A percentile compares a stretch with the other conserved stretches of the same genome.
These are phyloP conservation scores for Melanotaenia parkinsoni DNA, from an alignment of 2,797 vertebrate species.

Conservation along the genomic window DNA sequence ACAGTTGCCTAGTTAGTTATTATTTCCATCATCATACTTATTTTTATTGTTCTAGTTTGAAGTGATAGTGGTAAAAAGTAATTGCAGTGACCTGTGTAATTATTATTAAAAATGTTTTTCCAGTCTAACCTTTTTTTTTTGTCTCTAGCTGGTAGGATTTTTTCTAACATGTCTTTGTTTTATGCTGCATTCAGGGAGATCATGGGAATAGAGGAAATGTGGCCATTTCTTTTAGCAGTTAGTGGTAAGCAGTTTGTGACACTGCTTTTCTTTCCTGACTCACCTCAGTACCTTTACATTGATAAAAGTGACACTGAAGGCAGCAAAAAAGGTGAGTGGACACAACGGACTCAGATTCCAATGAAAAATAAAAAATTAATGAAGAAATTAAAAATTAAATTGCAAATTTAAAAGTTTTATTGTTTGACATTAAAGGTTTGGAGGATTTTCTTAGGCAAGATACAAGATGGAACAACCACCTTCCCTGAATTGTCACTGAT, in stretches of 20 bases:
- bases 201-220: constrained; percentile 81
- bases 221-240: constrained; percentile 79
- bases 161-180: constrained; percentile 1
- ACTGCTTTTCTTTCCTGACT: constrained; percentile 84
- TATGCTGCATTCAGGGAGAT: constrained; percentile 72
- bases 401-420: not conserved
- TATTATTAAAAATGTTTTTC: not conserved
- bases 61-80: not conserved
- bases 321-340: constrained; percentile 73
- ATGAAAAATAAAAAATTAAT: not conserved
- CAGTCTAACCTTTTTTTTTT: not conserved
- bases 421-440: not conserved
- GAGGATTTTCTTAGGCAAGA: too few species aligned
- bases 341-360: not conserved
- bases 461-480: too few species aligned
- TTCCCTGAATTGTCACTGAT: too few species aligned
- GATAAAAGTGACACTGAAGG: constrained; percentile 82
- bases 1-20: too few species aligned
- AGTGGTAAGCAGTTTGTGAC: constrained; percentile 76
- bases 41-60: too few species aligned
- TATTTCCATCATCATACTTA: too few species aligned
- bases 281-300: constrained; percentile 84
- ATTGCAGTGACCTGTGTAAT: not conserved
- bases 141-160: not conserved
- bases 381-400: not conserved